Conservation (phyloP, 2,797 vertebrate genomes). For the Sciurus carolinensis region DNA sequence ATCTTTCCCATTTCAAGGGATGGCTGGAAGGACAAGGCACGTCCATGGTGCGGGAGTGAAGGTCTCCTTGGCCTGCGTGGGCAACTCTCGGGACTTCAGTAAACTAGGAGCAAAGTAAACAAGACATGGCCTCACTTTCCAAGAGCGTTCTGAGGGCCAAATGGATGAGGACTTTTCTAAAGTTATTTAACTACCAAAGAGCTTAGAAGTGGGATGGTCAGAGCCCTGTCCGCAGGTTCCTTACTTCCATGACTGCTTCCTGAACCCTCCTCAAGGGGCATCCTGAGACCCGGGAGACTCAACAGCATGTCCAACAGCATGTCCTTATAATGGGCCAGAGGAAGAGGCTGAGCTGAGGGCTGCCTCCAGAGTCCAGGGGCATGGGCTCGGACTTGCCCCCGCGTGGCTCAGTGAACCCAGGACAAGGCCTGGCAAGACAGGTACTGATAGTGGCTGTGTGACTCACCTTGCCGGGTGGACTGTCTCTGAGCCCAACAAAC, state of each 20-base stretch:
- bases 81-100: not conserved
- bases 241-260: not conserved
- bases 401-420: not conserved
- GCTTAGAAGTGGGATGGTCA: not conserved
- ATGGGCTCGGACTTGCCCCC: not conserved
- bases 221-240: not conserved
- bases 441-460: no score
- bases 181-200: not conserved
- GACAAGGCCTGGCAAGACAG: not conserved
- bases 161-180: not conserved
- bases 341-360: not conserved
- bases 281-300: not conserved
- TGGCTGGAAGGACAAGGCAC: no score
- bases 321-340: not conserved
- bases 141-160: not conserved
- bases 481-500: not conserved
- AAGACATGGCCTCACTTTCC: not conserved
- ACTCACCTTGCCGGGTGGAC: not conserved
- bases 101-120: not conserved
- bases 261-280: not conserved
- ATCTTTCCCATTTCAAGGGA: not conserved
- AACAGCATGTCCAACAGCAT: not conserved
- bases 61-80: not conserved
- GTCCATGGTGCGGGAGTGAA: not conserved
- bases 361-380: not conserved